phyloP scores from a whole-genome alignment of 2,797 vertebrate genomes.

The Falco berigora region DNA sequence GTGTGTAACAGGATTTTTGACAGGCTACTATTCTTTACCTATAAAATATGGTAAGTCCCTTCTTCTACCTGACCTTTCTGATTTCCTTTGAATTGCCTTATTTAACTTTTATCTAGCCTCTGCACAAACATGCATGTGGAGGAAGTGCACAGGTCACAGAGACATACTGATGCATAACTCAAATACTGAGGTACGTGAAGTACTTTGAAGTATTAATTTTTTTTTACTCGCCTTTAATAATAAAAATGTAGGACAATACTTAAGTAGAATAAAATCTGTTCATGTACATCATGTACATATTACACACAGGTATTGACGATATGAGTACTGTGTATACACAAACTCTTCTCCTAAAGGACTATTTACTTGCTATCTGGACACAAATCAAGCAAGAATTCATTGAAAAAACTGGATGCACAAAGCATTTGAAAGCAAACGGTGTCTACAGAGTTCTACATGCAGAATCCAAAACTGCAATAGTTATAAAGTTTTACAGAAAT shows the following conservation, averaged over 20 bases:
- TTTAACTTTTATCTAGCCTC: neutral
- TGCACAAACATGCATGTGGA: neutral
- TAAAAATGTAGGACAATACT: neutral
- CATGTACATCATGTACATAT: fast-evolving
- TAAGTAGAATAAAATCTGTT: neutral
- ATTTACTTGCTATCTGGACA: neutral
- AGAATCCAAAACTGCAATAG: neutral
- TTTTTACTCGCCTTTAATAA: neutral
- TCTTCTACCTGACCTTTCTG: neutral
- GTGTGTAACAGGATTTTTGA: neutral
- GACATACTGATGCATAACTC: neutral
- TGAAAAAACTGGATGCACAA: neutral
- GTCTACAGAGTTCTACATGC: neutral
- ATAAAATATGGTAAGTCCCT: neutral
- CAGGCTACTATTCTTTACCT: neutral
- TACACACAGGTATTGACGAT: neutral
- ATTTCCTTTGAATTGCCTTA: neutral
- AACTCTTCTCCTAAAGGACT: neutral
- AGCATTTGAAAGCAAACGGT: neutral
- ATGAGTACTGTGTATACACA: neutral
- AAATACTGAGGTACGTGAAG: neutral
- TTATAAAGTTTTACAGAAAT: neutral
- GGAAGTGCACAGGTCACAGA: neutral
- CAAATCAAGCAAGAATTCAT: neutral
- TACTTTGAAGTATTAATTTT: neutral